Percentiles rank a stretch among this genome's conserved stretches.
These are phyloP conservation scores for Poecilus cupreus DNA, from an alignment of 2,888 invertebrate genomes.

Conservation along the genomic window DNA sequence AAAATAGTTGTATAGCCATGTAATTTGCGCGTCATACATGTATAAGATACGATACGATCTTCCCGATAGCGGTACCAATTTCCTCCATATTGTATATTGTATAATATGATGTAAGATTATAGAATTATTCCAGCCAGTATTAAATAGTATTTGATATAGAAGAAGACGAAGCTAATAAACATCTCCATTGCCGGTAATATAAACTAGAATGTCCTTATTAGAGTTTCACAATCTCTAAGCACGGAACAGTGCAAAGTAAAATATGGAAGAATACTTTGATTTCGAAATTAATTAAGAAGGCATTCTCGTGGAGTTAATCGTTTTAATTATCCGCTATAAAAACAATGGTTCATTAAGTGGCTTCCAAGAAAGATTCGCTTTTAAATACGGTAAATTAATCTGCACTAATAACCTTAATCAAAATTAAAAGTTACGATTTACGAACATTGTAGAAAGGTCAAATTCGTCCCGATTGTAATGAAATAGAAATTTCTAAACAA, in stretches of 20 bases:
- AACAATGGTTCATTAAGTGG: constrained; percentile 54
- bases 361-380: constrained; percentile 48
- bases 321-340: constrained; percentile 46
- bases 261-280: constrained; percentile 43
- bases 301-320: constrained; percentile 31
- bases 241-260: neutral
- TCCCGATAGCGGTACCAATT: constrained; percentile 30
- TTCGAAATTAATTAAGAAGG: constrained; percentile 45
- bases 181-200: neutral
- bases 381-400: constrained; percentile 48
- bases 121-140: neutral
- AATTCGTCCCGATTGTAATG: constrained; percentile 34
- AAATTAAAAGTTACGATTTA: constrained; percentile 35
- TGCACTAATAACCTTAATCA: constrained; percentile 57
- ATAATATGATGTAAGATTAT: constrained; percentile 28
- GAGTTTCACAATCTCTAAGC: constrained; percentile 12
- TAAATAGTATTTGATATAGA: neutral
- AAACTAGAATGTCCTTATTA: constrained; percentile 6
- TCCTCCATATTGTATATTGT: constrained; percentile 27
- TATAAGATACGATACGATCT: constrained; percentile 22
- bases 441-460: constrained; percentile 42
- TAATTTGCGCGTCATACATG: constrained; percentile 24
- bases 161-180: constrained; percentile 21
- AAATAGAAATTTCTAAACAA: constrained; percentile 44
- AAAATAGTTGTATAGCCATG: neutral